phyloP scores from a whole-genome alignment of 2,888 invertebrate genomes.

The Eupithecia abbreviata region DNA sequence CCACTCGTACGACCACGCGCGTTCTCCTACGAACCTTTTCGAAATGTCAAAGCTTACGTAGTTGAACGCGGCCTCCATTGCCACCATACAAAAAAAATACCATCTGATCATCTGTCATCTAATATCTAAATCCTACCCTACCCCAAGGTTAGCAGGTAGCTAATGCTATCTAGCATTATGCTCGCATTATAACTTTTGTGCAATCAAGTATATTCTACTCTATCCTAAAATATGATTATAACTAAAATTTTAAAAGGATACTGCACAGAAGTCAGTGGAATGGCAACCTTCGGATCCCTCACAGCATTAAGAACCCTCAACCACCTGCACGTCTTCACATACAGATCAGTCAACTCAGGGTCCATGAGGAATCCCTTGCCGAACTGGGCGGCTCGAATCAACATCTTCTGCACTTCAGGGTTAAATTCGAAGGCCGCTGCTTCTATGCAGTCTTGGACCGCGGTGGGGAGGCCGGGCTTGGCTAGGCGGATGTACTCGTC shows the following conservation, averaged over 20 bases:
- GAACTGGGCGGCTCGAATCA: slow-evolving; percentile 96
- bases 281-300: slow-evolving; percentile 92
- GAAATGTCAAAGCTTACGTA: too few relatives aligned
- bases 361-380: slow-evolving; percentile 95
- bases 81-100: too few relatives aligned
- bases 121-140: too few relatives aligned
- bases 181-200: too few relatives aligned
- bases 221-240: background rate
- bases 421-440: slow-evolving; percentile 96
- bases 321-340: slow-evolving; percentile 93
- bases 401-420: slow-evolving; percentile 92
- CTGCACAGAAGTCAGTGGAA: slow-evolving; percentile 95
- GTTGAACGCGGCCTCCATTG: too few relatives aligned
- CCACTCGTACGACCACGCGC: background rate
- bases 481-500: slow-evolving; percentile 97
- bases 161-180: too few relatives aligned
- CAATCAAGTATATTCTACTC: too few relatives aligned
- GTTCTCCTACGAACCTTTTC: background rate
- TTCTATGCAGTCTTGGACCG: slow-evolving; percentile 95
- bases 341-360: slow-evolving; percentile 88
- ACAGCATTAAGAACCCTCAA: slow-evolving; percentile 96
- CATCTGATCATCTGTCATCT: too few relatives aligned
- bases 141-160: too few relatives aligned
- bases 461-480: slow-evolving; percentile 89
- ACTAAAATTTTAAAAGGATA: slow-evolving; percentile 83